Percentiles rank a stretch among this genome's conserved stretches.
These are phyloP conservation scores for Synanthedon andrenaeformis DNA, from an alignment of 2,888 invertebrate species.

Conservation along the genomic window DNA sequence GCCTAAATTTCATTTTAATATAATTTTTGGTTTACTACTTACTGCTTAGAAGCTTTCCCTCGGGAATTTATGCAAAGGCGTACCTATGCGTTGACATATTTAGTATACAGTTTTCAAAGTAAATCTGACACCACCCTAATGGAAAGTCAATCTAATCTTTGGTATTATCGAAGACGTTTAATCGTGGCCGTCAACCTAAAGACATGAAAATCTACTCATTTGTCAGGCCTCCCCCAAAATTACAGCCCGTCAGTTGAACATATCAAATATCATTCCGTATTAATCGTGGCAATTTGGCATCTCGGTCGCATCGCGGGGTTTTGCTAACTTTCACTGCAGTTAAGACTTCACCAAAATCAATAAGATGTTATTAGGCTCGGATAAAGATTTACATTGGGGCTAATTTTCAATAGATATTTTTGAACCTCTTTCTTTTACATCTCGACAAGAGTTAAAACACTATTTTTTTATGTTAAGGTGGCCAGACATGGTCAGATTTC, in stretches of 20 bases:
- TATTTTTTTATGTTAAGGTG: too few species aligned
- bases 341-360: too few species aligned
- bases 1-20: too few species aligned
- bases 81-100: background rate
- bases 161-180: conserved; percentile 43
- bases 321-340: background rate
- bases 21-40: too few species aligned
- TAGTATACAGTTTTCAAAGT: background rate
- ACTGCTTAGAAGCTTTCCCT: too few species aligned
- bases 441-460: too few species aligned
- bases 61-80: too few species aligned
- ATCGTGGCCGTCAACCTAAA: conserved; percentile 19
- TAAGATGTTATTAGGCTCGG: too few species aligned
- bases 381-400: too few species aligned
- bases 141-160: conserved; percentile 30
- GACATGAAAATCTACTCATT: conserved; percentile 57
- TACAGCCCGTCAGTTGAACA: conserved; percentile 44
- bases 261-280: conserved; percentile 65
- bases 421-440: too few species aligned
- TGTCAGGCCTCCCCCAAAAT: conserved; percentile 46
- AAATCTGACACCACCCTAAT: conserved; percentile 6
- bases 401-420: too few species aligned
- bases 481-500: too few species aligned
- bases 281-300: conserved; percentile 41
- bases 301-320: conserved; percentile 8